phyloP scores from a whole-genome alignment of 1,140 invertebrate genomes.

The Littorina saxatilis region DNA sequence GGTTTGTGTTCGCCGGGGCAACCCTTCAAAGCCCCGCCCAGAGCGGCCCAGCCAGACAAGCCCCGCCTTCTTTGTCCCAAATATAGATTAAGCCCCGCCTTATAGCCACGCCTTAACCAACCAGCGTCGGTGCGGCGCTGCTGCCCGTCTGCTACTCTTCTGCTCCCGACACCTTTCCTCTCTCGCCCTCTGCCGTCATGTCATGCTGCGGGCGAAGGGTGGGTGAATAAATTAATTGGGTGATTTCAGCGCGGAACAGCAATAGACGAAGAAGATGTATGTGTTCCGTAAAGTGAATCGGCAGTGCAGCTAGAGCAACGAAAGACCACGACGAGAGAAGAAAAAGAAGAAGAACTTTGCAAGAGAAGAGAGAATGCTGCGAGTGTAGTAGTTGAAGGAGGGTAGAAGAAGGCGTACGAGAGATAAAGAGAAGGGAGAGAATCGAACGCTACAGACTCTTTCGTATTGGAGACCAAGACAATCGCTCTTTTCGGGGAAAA shows the following conservation, averaged over 20 bases:
- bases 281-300: background rate
- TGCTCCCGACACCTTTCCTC: background rate
- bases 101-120: conserved; percentile 3
- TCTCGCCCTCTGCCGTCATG: background rate
- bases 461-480: conserved; percentile 12
- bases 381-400: no score
- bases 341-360: no score
- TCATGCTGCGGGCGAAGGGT: background rate
- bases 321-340: no score
- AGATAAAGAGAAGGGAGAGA: background rate
- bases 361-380: no score
- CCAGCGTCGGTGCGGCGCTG: conserved; percentile 6
- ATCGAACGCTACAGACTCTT: background rate
- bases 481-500: conserved; percentile 19
- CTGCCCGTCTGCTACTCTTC: background rate
- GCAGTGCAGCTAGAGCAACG: conserved; percentile 1
- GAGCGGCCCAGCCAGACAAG: background rate
- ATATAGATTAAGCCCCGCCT: conserved; percentile 34
- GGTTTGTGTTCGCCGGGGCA: conserved; percentile 31
- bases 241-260: conserved; percentile 25
- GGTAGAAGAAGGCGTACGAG: background rate
- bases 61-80: conserved; percentile 29
- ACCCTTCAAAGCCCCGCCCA: background rate
- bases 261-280: conserved; percentile 22
- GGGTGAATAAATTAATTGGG: conserved; percentile 25